Conservation (phyloP, 2,888 invertebrate genomes). For the Neuroscelio doddi region DNA sequence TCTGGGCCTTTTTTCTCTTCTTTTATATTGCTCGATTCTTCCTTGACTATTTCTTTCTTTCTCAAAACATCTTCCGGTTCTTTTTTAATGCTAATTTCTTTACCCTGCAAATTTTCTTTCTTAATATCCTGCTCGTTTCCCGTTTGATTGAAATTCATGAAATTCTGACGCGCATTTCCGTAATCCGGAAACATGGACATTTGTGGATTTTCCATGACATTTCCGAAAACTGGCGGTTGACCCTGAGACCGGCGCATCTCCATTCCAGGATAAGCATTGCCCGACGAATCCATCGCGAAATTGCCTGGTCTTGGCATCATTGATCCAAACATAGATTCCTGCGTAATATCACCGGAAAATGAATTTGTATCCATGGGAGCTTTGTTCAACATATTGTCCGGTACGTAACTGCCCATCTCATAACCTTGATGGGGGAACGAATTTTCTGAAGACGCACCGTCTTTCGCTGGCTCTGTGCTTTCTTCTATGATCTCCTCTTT, state of each 20-base stretch:
- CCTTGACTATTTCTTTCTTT: slow-evolving; percentile 57
- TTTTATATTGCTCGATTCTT: slow-evolving; percentile 53
- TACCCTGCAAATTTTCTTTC: slow-evolving; percentile 47
- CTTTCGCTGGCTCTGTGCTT: slow-evolving; percentile 34
- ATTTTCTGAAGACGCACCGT: slow-evolving; percentile 50
- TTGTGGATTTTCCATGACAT: slow-evolving; percentile 14
- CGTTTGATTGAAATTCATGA: slow-evolving; percentile 49
- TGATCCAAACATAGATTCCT: slow-evolving; percentile 54
- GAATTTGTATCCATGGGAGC: slow-evolving; percentile 47
- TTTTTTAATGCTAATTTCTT: slow-evolving; percentile 56
- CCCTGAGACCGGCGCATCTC: slow-evolving; percentile 51
- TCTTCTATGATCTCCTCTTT: slow-evolving; percentile 65
- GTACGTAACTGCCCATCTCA: slow-evolving; percentile 55
- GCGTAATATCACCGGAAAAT: slow-evolving; percentile 57
- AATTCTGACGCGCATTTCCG: slow-evolving; percentile 37
- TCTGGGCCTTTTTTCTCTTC: slow-evolving; percentile 57
- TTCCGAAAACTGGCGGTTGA: slow-evolving; percentile 26
- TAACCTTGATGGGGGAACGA: slow-evolving; percentile 56
- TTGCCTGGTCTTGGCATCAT: slow-evolving; percentile 48
- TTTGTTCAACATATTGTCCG: slow-evolving; percentile 56
- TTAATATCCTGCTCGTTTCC: slow-evolving; percentile 54
- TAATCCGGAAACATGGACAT: slow-evolving; percentile 23
- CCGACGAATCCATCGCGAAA: slow-evolving; percentile 52
- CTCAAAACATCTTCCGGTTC: slow-evolving; percentile 54
- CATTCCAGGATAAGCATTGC: slow-evolving; percentile 49